These are phyloP conservation scores for Allobates femoralis DNA, from an alignment of 2,797 vertebrate genomes.

Conservation along the genomic window DNA sequence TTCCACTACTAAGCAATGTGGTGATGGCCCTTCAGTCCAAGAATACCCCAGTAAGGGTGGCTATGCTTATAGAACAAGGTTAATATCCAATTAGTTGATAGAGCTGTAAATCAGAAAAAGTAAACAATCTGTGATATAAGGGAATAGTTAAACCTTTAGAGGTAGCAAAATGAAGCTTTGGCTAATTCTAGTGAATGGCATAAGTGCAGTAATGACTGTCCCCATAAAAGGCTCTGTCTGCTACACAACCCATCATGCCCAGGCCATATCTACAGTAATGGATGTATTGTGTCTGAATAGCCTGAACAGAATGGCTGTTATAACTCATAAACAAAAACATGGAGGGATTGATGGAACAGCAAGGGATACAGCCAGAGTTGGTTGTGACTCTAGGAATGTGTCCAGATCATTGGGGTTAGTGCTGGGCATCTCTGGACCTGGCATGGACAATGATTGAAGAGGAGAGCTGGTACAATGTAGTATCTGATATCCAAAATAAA, in stretches of 20 bases:
- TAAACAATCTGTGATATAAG: background rate
- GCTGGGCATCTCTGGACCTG: background rate
- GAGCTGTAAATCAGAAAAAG: background rate
- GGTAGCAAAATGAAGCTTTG: background rate
- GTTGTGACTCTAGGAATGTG: background rate
- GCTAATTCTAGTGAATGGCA: background rate
- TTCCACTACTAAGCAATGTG: too few species aligned
- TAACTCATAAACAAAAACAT: background rate
- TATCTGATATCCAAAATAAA: background rate
- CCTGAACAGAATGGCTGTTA: background rate
- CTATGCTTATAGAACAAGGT: too few species aligned
- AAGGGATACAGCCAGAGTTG: background rate
- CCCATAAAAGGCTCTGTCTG: background rate
- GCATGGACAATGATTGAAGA: background rate
- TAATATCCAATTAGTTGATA: background rate
- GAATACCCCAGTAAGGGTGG: too few species aligned
- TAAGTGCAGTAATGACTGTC: background rate
- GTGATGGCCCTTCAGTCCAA: too few species aligned
- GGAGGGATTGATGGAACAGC: too few species aligned
- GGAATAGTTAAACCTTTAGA: background rate
- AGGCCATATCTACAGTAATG: background rate
- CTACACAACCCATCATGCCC: background rate
- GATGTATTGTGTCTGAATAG: background rate
- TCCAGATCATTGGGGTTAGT: background rate
- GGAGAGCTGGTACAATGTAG: background rate